A percentile compares a stretch with the other conserved stretches of the same genome.
Evolutionary conservation across 2,113 vertebrate species (phyloP).

Genomic region (Oplegnathus fasciatus): DNA sequence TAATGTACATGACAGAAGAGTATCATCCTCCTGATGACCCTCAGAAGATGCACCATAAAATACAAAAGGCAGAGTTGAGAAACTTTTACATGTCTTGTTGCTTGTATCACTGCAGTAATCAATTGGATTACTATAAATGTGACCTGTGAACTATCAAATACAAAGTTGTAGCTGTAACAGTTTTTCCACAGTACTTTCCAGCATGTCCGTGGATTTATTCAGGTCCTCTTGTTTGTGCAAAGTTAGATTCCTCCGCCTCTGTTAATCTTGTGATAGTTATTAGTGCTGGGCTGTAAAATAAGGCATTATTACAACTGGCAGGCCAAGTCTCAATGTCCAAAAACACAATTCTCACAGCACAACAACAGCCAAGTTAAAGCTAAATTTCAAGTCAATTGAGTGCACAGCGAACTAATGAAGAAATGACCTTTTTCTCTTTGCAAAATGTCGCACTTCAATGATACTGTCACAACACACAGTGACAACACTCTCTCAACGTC

Average conservation of each 20-base stretch:
- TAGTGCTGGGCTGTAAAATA: constrained; percentile 63
- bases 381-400: constrained; percentile 28
- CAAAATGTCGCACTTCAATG: constrained; percentile 23
- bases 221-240: constrained; percentile 30
- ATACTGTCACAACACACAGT: constrained; percentile 22
- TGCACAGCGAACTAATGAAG: constrained; percentile 9
- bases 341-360: constrained; percentile 64
- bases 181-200: constrained; percentile 5
- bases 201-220: background rate
- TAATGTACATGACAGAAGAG: constrained; percentile 4
- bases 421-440: constrained; percentile 7
- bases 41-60: constrained; percentile 26
- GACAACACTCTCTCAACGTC: constrained; percentile 1
- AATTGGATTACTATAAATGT: background rate
- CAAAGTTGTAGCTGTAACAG: constrained; percentile 1
- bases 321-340: constrained; percentile 39
- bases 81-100: background rate
- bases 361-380: constrained; percentile 54
- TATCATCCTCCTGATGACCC: constrained; percentile 11
- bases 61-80: background rate
- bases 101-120: background rate
- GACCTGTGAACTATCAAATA: too few relatives aligned
- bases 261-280: background rate
- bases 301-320: constrained; percentile 46
- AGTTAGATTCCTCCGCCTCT: background rate